Evolutionary conservation across 2,797 vertebrate species (phyloP).

Genomic region (Vultur gryphus): DNA sequence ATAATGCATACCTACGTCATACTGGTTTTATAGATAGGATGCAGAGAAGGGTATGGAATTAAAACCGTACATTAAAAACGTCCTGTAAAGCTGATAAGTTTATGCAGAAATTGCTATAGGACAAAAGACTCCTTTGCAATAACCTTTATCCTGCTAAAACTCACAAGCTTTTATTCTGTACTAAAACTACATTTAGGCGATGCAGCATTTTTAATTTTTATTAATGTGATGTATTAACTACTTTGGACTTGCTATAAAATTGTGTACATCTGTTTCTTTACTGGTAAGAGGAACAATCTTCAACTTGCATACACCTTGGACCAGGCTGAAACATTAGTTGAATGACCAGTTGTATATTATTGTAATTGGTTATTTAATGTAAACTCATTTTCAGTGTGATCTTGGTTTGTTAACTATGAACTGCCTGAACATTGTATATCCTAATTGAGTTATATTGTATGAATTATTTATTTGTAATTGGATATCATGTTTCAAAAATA

Average conservation of each 20-base stretch:
- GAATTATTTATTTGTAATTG: conserved; percentile 90
- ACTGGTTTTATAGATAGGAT: neutral
- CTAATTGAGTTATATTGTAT: conserved; percentile 72
- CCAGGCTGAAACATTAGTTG: neutral
- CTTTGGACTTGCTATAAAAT: neutral
- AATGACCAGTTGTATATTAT: conserved; percentile 45
- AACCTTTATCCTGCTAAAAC: conserved; percentile 1
- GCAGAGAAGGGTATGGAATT: neutral
- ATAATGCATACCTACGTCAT: neutral
- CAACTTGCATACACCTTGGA: neutral
- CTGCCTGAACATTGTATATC: conserved; percentile 63
- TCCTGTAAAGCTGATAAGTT: neutral
- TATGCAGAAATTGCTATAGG: neutral
- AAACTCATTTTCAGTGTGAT: conserved; percentile 50
- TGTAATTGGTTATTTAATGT: conserved; percentile 59
- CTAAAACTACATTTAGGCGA: conserved; percentile 3
- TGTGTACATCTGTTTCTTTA: neutral
- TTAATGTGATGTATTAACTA: neutral
- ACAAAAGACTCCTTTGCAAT: neutral
- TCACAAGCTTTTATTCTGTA: neutral
- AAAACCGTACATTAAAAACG: neutral
- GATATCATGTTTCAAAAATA: conserved; percentile 72
- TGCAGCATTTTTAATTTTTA: neutral
- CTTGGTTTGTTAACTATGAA: conserved; percentile 58
- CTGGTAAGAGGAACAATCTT: conserved; percentile 2